Conservation (phyloP, 1,140 invertebrate species). For the Nixonia krombeini region DNA sequence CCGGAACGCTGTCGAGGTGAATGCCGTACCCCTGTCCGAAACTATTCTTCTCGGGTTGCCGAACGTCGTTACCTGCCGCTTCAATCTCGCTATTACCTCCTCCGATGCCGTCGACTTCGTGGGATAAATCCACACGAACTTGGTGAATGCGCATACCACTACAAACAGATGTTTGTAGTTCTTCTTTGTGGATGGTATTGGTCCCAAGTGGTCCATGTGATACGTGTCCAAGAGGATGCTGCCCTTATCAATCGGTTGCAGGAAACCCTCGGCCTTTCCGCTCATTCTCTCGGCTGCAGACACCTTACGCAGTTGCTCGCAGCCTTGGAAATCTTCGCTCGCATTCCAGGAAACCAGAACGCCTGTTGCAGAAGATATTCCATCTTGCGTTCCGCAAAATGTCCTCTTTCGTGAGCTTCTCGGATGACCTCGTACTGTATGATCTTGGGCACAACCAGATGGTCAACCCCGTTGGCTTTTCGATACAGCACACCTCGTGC, state of each 20-base stretch:
- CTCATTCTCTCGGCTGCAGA: neutral
- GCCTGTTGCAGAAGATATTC: slow-evolving; percentile 16
- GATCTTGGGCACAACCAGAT: slow-evolving; percentile 20
- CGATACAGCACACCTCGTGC: slow-evolving; percentile 18
- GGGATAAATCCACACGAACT: slow-evolving; percentile 57
- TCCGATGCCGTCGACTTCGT: slow-evolving; percentile 39
- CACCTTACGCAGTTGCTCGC: slow-evolving; percentile 15
- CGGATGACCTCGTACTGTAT: slow-evolving; percentile 22
- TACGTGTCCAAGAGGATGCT: neutral
- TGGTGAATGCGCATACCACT: slow-evolving; percentile 13
- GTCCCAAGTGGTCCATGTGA: slow-evolving; percentile 4
- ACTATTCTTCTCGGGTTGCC: slow-evolving; percentile 46
- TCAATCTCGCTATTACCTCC: slow-evolving; percentile 34
- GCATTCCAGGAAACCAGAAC: slow-evolving; percentile 45
- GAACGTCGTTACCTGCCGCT: slow-evolving; percentile 34
- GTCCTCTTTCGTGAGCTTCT: slow-evolving; percentile 12
- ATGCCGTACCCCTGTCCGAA: slow-evolving; percentile 46
- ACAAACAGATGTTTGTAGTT: slow-evolving; percentile 9
- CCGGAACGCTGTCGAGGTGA: slow-evolving; percentile 52
- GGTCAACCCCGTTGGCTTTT: slow-evolving; percentile 9
- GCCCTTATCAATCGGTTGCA: neutral
- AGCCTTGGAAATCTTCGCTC: slow-evolving; percentile 29
- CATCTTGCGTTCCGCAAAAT: slow-evolving; percentile 17
- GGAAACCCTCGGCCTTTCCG: neutral
- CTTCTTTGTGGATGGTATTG: slow-evolving; percentile 5